Percentiles rank a stretch among this genome's conserved stretches.
These are phyloP conservation scores for Apotomis capreana DNA, from an alignment of 2,888 invertebrate genomes.

Conservation along the genomic window DNA sequence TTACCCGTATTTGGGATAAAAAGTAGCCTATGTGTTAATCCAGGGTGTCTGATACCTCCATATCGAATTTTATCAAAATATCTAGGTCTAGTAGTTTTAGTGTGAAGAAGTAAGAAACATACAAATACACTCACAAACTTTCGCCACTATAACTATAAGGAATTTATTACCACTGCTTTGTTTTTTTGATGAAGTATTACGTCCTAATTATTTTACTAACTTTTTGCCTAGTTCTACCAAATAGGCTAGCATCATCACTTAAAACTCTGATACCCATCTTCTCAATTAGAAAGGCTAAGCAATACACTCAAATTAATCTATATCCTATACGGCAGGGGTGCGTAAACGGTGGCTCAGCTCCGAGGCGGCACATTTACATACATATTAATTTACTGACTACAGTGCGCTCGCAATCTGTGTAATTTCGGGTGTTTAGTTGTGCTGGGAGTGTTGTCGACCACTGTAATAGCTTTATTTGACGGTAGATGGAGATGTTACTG, in stretches of 20 bases:
- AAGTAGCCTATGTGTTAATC: no score
- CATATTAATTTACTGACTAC: constrained; percentile 79
- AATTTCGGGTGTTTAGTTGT: constrained; percentile 72
- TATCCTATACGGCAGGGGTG: constrained; percentile 55
- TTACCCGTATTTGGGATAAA: no score
- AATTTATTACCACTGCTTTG: no score
- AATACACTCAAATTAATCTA: constrained; percentile 57
- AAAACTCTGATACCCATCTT: constrained; percentile 26
- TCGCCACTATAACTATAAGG: no score
- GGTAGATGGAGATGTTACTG: constrained; percentile 41
- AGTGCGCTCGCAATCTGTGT: constrained; percentile 72
- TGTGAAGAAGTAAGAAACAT: no score
- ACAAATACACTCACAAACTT: no score
- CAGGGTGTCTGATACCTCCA: no score
- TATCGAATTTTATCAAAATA: no score
- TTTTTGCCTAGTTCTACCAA: not conserved
- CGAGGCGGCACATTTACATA: constrained; percentile 73
- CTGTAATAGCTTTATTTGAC: constrained; percentile 51
- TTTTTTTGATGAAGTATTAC: no score
- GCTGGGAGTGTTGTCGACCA: constrained; percentile 43
- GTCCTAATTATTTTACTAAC: not conserved
- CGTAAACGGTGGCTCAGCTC: constrained; percentile 61
- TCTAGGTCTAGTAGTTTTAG: no score
- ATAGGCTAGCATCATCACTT: constrained; percentile 1
- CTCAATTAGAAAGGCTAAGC: constrained; percentile 44